Conservation (phyloP, 2,888 invertebrate species). For the Exocentrus adspersus region DNA sequence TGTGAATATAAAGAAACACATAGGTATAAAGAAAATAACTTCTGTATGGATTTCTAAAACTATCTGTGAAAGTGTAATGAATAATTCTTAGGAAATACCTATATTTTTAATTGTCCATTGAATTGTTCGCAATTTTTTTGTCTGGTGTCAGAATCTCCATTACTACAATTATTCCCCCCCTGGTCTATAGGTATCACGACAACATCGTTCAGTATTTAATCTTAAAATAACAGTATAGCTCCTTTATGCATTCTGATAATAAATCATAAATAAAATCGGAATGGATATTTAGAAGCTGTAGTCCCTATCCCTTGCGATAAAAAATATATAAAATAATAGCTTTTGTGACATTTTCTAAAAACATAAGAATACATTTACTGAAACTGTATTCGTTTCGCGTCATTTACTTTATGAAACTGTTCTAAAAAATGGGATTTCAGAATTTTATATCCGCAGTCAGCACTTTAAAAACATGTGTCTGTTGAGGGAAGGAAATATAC, state of each 20-base stretch:
- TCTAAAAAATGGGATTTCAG: constrained; percentile 59
- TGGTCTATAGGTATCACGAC: no score
- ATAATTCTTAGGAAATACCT: no score
- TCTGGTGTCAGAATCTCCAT: no score
- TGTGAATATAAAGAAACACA: no score
- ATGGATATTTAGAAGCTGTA: constrained; percentile 46
- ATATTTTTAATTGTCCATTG: no score
- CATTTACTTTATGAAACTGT: constrained; percentile 63
- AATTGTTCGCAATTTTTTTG: no score
- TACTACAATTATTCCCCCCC: no score
- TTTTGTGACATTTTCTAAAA: constrained; percentile 59
- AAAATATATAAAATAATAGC: constrained; percentile 60
- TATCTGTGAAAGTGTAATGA: no score
- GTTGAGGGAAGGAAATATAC: constrained; percentile 47
- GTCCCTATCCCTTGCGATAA: constrained; percentile 46
- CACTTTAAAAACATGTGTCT: constrained; percentile 55
- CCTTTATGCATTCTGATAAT: constrained; percentile 22
- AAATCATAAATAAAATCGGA: constrained; percentile 41
- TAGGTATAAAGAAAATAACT: no score
- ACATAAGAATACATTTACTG: constrained; percentile 63
- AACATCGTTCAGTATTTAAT: neutral
- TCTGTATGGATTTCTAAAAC: no score
- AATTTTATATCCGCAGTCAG: constrained; percentile 55
- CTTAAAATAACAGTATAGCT: no score
- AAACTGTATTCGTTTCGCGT: constrained; percentile 63